Conservation (phyloP, 1,140 invertebrate genomes). For the Formica selysi region DNA sequence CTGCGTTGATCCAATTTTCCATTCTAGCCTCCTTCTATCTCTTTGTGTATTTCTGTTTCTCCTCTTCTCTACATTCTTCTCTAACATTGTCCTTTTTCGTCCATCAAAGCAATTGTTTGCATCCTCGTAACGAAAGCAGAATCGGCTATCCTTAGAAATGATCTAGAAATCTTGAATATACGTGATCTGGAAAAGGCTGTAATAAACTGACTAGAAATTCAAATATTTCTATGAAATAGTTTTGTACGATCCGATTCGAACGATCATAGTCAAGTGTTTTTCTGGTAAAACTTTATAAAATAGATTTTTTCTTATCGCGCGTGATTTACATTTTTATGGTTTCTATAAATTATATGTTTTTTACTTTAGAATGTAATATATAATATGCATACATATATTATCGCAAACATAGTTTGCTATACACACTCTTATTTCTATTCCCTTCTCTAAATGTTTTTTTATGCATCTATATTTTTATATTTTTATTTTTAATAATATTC, state of each 20-base stretch:
- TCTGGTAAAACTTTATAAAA: not conserved
- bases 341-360: not conserved
- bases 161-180: constrained; percentile 4
- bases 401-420: not conserved
- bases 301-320: constrained; percentile 8
- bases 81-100: constrained; percentile 21
- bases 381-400: too few relatives aligned
- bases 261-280: too few relatives aligned
- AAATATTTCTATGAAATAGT: not conserved
- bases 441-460: not conserved
- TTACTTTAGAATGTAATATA: not conserved
- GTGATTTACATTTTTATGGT: not conserved
- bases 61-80: not conserved
- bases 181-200: not conserved
- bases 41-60: constrained; percentile 13
- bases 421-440: not conserved
- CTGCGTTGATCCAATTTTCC: constrained; percentile 55
- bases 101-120: constrained; percentile 39
- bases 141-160: not conserved
- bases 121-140: not conserved
- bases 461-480: not conserved
- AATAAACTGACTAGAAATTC: not conserved
- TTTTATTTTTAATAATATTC: not conserved
- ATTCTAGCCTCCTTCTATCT: constrained; percentile 30
- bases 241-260: not conserved